A percentile compares a stretch with the other conserved stretches of the same genome.
Evolutionary conservation across 2,888 invertebrate genomes (phyloP).

Genomic region (Graphium colonna): DNA sequence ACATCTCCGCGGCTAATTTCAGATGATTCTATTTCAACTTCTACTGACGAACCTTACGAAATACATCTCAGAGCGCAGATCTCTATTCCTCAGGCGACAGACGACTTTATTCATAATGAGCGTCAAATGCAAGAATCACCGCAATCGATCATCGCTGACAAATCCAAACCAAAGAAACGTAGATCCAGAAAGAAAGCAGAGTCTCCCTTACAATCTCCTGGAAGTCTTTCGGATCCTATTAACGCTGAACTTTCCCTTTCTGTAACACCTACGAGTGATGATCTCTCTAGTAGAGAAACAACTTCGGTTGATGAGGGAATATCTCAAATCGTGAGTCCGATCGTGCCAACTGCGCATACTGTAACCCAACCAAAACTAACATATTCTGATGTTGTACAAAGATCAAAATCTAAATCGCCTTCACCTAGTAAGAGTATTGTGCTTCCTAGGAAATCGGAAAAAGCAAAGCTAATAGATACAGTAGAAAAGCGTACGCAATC

Average conservation of each 20-base stretch:
- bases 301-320: constrained; percentile 74
- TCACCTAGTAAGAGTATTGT: constrained; percentile 59
- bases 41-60: constrained; percentile 80
- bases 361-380: constrained; percentile 49
- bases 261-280: constrained; percentile 67
- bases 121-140: constrained; percentile 50
- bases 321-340: constrained; percentile 58
- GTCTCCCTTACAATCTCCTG: constrained; percentile 59
- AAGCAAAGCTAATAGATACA: constrained; percentile 54
- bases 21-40: constrained; percentile 71
- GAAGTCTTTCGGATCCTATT: constrained; percentile 72
- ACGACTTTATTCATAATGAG: constrained; percentile 64
- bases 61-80: constrained; percentile 81
- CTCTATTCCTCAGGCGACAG: constrained; percentile 70
- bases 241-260: constrained; percentile 72
- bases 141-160: constrained; percentile 52
- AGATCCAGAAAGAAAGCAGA: constrained; percentile 65
- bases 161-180: constrained; percentile 61
- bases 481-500: constrained; percentile 64
- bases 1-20: constrained; percentile 81
- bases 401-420: constrained; percentile 74
- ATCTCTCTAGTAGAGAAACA: constrained; percentile 57
- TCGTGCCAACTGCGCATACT: constrained; percentile 38
- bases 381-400: constrained; percentile 72
- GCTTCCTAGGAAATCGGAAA: constrained; percentile 50